These are phyloP conservation scores for Cairina moschata DNA, from an alignment of 2,113 vertebrate genomes.

Conservation along the genomic window DNA sequence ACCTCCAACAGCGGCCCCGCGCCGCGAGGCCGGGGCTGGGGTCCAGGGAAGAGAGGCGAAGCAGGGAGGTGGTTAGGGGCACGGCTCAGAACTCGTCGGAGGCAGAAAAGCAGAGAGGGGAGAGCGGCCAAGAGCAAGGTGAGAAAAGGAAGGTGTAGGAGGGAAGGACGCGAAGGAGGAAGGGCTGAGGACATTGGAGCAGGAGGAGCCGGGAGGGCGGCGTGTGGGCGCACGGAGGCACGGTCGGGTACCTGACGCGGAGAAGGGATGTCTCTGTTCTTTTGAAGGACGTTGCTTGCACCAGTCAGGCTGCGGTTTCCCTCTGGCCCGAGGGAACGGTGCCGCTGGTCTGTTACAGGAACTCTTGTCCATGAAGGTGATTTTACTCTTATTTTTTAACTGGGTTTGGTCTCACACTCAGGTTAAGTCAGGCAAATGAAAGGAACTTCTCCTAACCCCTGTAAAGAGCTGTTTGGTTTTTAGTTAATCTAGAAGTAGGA, in stretches of 20 bases:
- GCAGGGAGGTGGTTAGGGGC: background rate
- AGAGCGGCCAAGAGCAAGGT: background rate
- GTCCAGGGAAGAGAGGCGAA: background rate
- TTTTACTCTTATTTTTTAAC: constrained; percentile 29
- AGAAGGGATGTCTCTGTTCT: background rate
- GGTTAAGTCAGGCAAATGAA: constrained; percentile 43
- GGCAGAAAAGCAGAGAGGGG: background rate
- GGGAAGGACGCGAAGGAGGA: background rate
- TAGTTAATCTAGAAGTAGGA: constrained; percentile 29
- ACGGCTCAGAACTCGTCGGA: background rate
- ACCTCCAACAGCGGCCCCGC: background rate
- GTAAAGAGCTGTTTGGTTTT: constrained; percentile 49
- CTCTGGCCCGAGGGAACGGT: background rate
- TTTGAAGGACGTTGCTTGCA: background rate
- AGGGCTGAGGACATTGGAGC: constrained; percentile 5
- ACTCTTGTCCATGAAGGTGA: background rate
- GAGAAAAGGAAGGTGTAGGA: background rate
- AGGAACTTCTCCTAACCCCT: constrained; percentile 55
- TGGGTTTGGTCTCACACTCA: constrained; percentile 53
- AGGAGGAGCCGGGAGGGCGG: background rate
- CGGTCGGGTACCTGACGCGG: background rate
- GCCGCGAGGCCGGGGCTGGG: background rate
- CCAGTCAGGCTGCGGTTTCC: background rate
- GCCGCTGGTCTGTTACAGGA: background rate
- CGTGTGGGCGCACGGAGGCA: background rate